phyloP scores from a whole-genome alignment of 2,113 vertebrate species.

The Pyxicephalus adspersus region DNA sequence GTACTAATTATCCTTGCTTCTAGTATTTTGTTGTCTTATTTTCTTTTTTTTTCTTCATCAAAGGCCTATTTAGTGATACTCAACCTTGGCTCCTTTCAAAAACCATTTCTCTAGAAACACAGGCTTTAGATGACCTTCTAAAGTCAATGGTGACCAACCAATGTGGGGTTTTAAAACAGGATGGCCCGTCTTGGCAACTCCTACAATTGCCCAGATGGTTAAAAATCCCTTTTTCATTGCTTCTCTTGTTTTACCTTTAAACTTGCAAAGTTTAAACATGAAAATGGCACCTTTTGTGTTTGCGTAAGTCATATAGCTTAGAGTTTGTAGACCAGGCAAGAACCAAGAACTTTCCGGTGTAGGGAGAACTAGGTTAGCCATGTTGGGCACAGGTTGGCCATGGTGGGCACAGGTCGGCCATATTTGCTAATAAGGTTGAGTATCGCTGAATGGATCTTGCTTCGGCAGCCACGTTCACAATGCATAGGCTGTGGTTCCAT shows the following conservation, averaged over 20 bases:
- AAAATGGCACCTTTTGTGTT: no score
- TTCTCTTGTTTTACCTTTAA: no score
- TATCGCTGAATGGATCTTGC: constrained; percentile 60
- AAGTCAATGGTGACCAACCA: no score
- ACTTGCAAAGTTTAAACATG: no score
- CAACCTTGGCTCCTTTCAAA: constrained; percentile 25
- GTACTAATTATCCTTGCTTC: constrained; percentile 19
- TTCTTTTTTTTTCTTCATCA: background rate
- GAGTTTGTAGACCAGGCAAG: no score
- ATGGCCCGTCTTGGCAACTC: no score
- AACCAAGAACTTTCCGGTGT: no score
- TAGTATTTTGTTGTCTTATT: background rate
- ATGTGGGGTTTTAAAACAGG: no score
- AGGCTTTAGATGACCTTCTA: background rate
- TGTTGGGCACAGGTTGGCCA: background rate
- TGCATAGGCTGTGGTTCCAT: constrained; percentile 77
- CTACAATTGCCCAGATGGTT: no score
- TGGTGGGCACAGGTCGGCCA: background rate
- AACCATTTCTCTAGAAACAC: background rate
- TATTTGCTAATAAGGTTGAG: constrained; percentile 35
- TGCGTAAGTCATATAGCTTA: no score
- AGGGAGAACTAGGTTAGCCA: background rate
- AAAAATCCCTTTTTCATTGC: no score
- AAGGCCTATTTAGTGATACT: constrained; percentile 44
- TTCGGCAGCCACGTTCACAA: constrained; percentile 73